Base-by-base conservation (phyloP, 2,113 vertebrate genomes). In the Coregonus clupeaformis region DNA sequence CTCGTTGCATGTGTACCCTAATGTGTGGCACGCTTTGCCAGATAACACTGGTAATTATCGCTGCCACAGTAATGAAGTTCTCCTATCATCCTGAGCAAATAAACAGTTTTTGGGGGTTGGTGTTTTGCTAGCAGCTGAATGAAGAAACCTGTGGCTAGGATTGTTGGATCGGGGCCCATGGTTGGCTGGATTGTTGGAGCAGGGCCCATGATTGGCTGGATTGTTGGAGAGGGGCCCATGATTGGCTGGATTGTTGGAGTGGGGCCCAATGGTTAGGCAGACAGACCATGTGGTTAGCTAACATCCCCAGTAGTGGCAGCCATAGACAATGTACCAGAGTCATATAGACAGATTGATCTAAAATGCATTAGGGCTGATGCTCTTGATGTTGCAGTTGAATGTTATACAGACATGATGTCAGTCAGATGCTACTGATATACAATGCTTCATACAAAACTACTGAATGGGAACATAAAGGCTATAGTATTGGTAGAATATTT, bases 61-160 rank as follows among this genome's bases (percentile, higher is more conserved):
- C 79, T 82, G 79, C 75, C 60, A 59, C 76, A 72, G 77, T 89
- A 86, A 89, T 84, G 52, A 85, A 87, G 69, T 80, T 85, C 59
- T 70, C 72, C 63, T 81, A 80, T 74, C 72, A 73, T 76, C 25
- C 63, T 65, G 64, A 80, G 75, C 77, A 80, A 84, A 83, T 80
- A 85, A 88, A 89, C 81, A 68, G 27, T 62, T 77, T 63, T 74
- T 63, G 14, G 47, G 42, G 49, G 12, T 25, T 0, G 32, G 71
- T 71, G 75, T 65, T 86, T 69, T 77, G 47, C 70, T 74, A 72
- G 76, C 62, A 4, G n/a, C 32, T 69, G 69, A 30, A 42, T 81
- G 84, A 79, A 68, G 68, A 83, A 69, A 75, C 78, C 80, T 88
- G 83, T 57, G 86, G 81, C 75, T 69, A 68, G 65, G 71, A 30